phyloP scores from a whole-genome alignment of 2,888 invertebrate genomes.

The Agrilus mali region DNA sequence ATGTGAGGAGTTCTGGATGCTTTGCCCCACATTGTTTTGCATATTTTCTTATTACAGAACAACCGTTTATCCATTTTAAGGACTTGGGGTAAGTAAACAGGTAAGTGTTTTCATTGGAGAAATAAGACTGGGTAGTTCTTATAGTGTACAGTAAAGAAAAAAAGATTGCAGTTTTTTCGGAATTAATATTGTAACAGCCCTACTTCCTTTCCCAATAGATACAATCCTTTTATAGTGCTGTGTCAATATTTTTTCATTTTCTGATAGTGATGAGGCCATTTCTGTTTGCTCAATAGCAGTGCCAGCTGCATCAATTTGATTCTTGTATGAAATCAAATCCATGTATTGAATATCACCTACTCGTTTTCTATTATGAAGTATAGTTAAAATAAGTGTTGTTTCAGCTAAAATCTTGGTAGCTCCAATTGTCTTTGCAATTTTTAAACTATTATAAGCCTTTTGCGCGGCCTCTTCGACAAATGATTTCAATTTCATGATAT shows the following conservation, averaged over 20 bases:
- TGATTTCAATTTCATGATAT: constrained; percentile 6
- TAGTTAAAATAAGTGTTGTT: constrained; percentile 9
- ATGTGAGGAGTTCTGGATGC: constrained; percentile 11
- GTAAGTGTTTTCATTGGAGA: constrained; percentile 8
- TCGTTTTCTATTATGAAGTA: constrained; percentile 12
- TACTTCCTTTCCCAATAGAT: constrained; percentile 9
- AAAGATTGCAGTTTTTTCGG: constrained; percentile 9
- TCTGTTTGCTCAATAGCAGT: constrained; percentile 1
- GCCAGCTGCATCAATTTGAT: constrained; percentile 1
- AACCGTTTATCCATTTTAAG: constrained; percentile 10
- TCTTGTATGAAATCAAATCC: constrained; percentile 7
- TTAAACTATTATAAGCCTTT: constrained; percentile 4
- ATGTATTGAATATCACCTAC: constrained; percentile 12
- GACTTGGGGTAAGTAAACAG: constrained; percentile 12
- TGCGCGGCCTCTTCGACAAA: constrained; percentile 3
- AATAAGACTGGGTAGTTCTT: constrained; percentile 6
- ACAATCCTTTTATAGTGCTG: constrained; percentile 10
- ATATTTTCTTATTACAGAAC: constrained; percentile 12
- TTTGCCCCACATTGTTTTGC: constrained; percentile 9
- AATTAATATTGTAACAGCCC: constrained; percentile 9
- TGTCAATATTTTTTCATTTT: constrained; percentile 9
- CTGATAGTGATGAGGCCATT: constrained; percentile 4
- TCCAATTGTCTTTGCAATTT: not conserved
- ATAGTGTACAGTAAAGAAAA: constrained; percentile 5
- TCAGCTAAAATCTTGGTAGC: constrained; percentile 8